Evolutionary conservation across 2,113 vertebrate genomes (phyloP), one percentile per base, ranked within the genome.

Genomic region (Loxodonta africana): DNA sequence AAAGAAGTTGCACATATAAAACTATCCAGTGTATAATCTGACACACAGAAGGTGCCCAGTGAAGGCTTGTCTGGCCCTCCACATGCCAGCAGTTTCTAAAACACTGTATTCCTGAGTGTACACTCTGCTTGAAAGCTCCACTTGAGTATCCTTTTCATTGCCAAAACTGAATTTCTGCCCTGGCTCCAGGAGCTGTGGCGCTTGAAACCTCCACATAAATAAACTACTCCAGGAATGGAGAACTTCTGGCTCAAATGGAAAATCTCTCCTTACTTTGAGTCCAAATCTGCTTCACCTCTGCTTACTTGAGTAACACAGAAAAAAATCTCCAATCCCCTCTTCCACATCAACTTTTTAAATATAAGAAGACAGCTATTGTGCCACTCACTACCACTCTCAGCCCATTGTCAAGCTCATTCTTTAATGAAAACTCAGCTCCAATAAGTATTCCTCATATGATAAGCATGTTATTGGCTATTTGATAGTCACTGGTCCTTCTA

Each of bases 101-200:
- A 84, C 4, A 63, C 5, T 51, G 14, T 30, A 44, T 92, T 80
- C 41, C 51, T n/a, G 21, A 63, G 88, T 18, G 3, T 21, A 15
- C 5, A 44, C 60, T n/a, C 51, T 74, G 28, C 62, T 46, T 41
- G 67, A 0, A 41, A 28, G 4, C n/a, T 44, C 82, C 44, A 41
- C 33, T 12, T 63, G 65, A 69, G 11, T 76, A 69, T 69, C 65
- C 53, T 90, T 26, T 90, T 41, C 63, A 92, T 51, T 46, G 11
- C 69, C 62, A 71, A 96, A 92, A 81, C 0, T 6, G 76, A 95
- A 84, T 90, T 83, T 88, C 81, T 96, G 41, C 37, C 33, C 90
- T 28, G 15, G 57, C 30, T 15, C 28, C n/a, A 87, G 77, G 12
- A 62, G 48, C 51, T 8, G n/a, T 28, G 78, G 3, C 48, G 20